Conservation (phyloP, 2,888 invertebrate genomes). For the Endotricha flammealis region DNA sequence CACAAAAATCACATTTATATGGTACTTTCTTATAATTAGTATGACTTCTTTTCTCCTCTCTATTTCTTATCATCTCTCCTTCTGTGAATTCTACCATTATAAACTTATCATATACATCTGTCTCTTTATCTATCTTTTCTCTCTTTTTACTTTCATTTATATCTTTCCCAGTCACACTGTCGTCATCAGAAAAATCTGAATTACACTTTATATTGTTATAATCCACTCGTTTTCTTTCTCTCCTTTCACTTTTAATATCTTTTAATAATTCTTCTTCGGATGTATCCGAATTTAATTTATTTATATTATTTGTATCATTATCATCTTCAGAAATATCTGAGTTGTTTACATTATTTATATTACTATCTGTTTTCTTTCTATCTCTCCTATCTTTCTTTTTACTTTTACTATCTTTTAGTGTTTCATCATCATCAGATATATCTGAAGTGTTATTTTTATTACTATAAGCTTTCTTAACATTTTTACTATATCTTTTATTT, state of each 20-base stretch:
- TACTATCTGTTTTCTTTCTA: constrained; percentile 2
- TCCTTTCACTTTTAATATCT: too few relatives aligned
- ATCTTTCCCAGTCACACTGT: constrained; percentile 5
- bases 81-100: constrained; percentile 32
- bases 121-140: too few relatives aligned
- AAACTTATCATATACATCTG: constrained; percentile 32
- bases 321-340: too few relatives aligned
- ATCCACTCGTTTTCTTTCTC: too few relatives aligned
- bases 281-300: too few relatives aligned
- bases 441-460: neutral
- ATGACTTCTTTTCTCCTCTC: constrained; percentile 47
- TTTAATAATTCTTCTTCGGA: too few relatives aligned
- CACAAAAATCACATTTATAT: constrained; percentile 51
- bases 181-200: neutral
- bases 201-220: neutral
- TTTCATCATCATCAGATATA: neutral
- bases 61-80: constrained; percentile 39
- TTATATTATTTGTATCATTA: too few relatives aligned
- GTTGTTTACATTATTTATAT: too few relatives aligned
- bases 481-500: too few relatives aligned
- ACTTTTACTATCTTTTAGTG: constrained; percentile 4
- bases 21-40: constrained; percentile 53
- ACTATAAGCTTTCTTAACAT: neutral
- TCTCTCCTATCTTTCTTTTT: constrained; percentile 1
- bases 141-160: constrained; percentile 3